Evolutionary conservation across 1,140 invertebrate genomes (phyloP).

Genomic region (Drosophila biarmipes): DNA sequence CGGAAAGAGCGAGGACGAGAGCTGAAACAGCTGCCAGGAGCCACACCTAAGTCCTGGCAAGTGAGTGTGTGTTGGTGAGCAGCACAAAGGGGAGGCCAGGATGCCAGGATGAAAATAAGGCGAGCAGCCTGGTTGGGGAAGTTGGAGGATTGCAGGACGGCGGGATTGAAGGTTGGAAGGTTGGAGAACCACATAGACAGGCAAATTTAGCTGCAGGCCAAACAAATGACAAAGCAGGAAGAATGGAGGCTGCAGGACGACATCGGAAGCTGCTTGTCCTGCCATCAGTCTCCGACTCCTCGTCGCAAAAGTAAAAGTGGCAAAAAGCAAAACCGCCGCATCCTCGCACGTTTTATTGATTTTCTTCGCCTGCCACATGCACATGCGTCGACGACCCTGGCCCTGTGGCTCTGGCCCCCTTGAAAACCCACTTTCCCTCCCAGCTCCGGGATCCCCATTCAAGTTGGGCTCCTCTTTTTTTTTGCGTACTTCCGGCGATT

Average conservation of each 20-base stretch:
- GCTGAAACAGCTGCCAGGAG: constrained; percentile 72
- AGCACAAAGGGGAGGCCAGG: constrained; percentile 25
- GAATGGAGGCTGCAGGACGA: constrained; percentile 33
- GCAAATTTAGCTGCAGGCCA: constrained; percentile 81
- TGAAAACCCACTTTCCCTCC: neutral
- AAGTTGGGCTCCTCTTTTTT: constrained; percentile 22
- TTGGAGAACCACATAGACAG: constrained; percentile 46
- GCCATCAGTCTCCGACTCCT: constrained; percentile 56
- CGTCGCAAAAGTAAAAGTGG: constrained; percentile 76
- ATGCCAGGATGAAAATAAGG: constrained; percentile 23
- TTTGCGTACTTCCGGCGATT: constrained; percentile 76
- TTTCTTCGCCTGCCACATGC: constrained; percentile 72
- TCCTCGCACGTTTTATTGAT: constrained; percentile 81
- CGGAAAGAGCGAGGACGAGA: constrained; percentile 2
- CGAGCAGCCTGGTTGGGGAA: neutral
- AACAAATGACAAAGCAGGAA: constrained; percentile 77
- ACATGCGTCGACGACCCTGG: constrained; percentile 74
- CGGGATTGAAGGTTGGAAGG: neutral
- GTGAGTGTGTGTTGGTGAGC: constrained; percentile 23
- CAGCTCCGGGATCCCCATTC: constrained; percentile 27
- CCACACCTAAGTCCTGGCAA: constrained; percentile 72
- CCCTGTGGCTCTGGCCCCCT: constrained; percentile 28
- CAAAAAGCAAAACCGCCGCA: constrained; percentile 55
- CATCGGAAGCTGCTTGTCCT: constrained; percentile 75
- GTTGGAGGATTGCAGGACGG: too few species aligned